Base-by-base conservation (phyloP, 2,888 invertebrate species). In the Polydrusus pterygomalis region DNA sequence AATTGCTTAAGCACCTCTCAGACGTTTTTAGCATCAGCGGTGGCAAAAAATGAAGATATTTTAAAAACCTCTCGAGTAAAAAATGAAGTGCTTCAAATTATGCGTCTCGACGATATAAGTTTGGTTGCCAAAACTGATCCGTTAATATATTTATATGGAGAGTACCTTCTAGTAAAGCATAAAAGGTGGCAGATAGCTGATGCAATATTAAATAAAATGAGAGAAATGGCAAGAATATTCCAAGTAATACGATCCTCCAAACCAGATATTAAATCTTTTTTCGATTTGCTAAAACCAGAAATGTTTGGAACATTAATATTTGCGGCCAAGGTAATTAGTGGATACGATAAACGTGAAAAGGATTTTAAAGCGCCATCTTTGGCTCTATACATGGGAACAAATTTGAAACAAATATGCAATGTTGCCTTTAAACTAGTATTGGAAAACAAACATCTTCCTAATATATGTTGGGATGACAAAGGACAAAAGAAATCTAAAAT, bases 61-160 rank as follows among this genome's bases (percentile, higher is more conserved):
- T 54, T 54, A 11, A 18, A 54, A 18, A 54, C 15, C 9, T 18
- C 18, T 17, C 54, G 54, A 11, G 9, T 54, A 6, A 54, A 54
- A 54, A 18, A 10, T 18, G 6, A 49, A 54, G 54, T 17, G 11
- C 20, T 54, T 10, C 15, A n/a, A n/a, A 18, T 54, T 54, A 54
- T 54, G 54, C 15, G 54, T 11, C 54, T 18, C 5, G 54, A 54
- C 18, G 17, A 54, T 17, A 54, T 54, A 17, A 54, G 54, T 17
- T 17, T 54, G 11, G 20, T 10, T 8, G 80, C 77, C 11, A 79
- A 80, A 67, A 71, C 62, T 67, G 80, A 81, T 67, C 76, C 80
- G 2, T 49, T 80, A n/a, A 78, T 81, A 40, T 80, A 79, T 62
- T 56, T 78, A 47, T 81, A 77, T 63, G 79, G 78, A 11, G 79